phyloP scores from a whole-genome alignment of 37 sponge, comb jelly and placozoan genomes.

The Eunapius fragilis region DNA sequence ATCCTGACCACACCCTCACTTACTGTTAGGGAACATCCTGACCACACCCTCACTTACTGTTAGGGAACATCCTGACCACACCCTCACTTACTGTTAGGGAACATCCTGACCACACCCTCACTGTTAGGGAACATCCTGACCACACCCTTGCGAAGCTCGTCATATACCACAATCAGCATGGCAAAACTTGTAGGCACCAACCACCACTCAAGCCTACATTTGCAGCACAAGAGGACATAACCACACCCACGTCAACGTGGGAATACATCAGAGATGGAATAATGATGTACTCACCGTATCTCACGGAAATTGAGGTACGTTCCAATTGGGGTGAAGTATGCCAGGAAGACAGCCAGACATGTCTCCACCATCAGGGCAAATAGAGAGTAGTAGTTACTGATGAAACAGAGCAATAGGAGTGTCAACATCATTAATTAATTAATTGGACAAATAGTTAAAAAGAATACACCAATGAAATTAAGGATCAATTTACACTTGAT shows the following conservation, averaged over 20 bases:
- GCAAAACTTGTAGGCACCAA: neutral
- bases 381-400: neutral
- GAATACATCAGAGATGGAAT: neutral
- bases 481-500: too few species aligned
- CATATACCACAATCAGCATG: neutral
- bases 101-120: too few species aligned
- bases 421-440: too few species aligned
- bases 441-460: too few species aligned
- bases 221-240: too few species aligned
- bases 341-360: neutral
- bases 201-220: conserved; percentile 5
- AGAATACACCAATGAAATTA: too few species aligned
- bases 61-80: too few species aligned
- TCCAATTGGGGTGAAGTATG: neutral
- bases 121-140: neutral
- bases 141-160: neutral
- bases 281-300: neutral
- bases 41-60: too few species aligned
- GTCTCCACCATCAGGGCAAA: neutral
- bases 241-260: neutral
- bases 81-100: too few species aligned
- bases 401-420: neutral
- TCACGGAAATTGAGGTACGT: neutral
- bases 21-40: too few species aligned
- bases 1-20: neutral